Evolutionary conservation across 2,888 invertebrate species (phyloP).

Genomic region (Thereva nobilitata): DNA sequence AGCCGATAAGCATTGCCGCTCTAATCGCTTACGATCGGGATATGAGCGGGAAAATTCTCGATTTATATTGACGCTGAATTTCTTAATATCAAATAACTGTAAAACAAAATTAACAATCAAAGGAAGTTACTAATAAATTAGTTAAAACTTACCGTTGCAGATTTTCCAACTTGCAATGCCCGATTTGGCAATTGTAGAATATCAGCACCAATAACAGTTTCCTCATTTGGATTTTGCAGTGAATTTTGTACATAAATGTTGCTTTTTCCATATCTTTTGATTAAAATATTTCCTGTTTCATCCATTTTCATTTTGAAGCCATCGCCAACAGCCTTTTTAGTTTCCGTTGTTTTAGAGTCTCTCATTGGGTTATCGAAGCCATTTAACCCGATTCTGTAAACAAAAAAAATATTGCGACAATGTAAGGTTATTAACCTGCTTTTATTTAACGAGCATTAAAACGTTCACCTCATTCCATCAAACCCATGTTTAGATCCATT

Average conservation of each 20-base stretch:
- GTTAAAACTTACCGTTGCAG: slow-evolving; percentile 61
- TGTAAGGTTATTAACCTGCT: slow-evolving; percentile 12
- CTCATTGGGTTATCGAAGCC: slow-evolving; percentile 95
- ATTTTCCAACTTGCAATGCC: slow-evolving; percentile 66
- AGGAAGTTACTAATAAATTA: not conserved
- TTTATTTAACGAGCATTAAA: not conserved
- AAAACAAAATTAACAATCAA: slow-evolving; percentile 38
- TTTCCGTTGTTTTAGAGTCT: slow-evolving; percentile 89
- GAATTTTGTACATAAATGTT: slow-evolving; percentile 68
- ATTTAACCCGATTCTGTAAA: slow-evolving; percentile 84
- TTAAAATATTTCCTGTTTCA: slow-evolving; percentile 71
- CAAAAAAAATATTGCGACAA: slow-evolving; percentile 6
- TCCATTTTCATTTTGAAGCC: slow-evolving; percentile 76
- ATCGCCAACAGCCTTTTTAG: slow-evolving; percentile 89
- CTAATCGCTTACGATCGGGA: slow-evolving; percentile 69
- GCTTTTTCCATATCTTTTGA: slow-evolving; percentile 70
- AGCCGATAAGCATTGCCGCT: slow-evolving; percentile 71
- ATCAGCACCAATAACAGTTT: slow-evolving; percentile 70
- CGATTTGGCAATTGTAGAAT: slow-evolving; percentile 68
- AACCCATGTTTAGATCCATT: slow-evolving; percentile 95
- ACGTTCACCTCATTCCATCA: slow-evolving; percentile 88
- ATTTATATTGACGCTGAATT: slow-evolving; percentile 69
- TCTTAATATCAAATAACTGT: slow-evolving; percentile 73
- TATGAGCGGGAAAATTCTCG: slow-evolving; percentile 70
- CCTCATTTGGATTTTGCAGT: slow-evolving; percentile 58